These are phyloP conservation scores for Illadopsis cleaveri DNA, from an alignment of 2,113 vertebrate species.

Conservation along the genomic window DNA sequence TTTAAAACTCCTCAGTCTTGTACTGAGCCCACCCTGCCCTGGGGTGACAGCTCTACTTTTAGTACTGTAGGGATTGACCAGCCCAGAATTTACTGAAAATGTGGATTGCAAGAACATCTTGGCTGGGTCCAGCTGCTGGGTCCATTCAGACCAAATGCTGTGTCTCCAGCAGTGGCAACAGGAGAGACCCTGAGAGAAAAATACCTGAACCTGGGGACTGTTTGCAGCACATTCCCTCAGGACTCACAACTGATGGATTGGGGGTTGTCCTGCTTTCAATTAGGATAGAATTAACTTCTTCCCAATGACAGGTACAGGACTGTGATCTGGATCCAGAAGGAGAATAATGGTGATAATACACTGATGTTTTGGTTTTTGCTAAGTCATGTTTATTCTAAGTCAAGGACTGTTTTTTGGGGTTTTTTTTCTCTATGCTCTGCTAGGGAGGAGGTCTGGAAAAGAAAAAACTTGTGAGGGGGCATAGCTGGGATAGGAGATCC, in stretches of 20 bases:
- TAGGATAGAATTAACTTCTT: background rate
- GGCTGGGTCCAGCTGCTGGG: background rate
- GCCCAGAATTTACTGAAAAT: background rate
- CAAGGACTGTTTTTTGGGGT: background rate
- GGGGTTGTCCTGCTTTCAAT: background rate
- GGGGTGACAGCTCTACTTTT: background rate
- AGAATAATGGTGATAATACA: background rate
- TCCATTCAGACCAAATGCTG: background rate
- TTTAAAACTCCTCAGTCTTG: background rate
- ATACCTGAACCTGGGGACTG: background rate
- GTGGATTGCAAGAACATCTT: background rate
- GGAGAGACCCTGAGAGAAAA: background rate
- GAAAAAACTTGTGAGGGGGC: background rate
- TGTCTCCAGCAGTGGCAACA: background rate
- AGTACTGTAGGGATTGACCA: background rate
- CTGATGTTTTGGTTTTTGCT: background rate
- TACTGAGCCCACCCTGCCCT: fast-evolving
- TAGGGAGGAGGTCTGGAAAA: background rate
- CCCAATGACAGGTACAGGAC: background rate
- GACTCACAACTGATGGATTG: fast-evolving
- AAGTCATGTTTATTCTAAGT: background rate
- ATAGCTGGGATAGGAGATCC: background rate
- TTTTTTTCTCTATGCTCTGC: background rate
- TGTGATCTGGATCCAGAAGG: background rate
- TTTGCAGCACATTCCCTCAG: background rate